A percentile compares a stretch with the other conserved stretches of the same genome.
Conservation (phyloP, 2,888 invertebrate species). For the Synanthedon tipuliformis region DNA sequence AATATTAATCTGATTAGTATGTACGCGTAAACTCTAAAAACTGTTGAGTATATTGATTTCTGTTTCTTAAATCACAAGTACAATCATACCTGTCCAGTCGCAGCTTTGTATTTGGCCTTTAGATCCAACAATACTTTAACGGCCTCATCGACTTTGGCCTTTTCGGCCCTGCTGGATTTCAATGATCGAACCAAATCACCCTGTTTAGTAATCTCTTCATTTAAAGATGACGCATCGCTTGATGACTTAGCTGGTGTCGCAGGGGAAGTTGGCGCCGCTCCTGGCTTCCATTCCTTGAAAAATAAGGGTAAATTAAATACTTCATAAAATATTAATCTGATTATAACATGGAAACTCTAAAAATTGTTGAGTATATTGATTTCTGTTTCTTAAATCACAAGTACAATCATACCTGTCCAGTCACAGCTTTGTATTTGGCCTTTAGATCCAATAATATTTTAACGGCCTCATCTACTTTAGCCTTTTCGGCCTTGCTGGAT, state of each 20-base stretch:
- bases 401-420: constrained; percentile 25
- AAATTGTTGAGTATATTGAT: too few relatives aligned
- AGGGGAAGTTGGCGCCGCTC: constrained; percentile 11
- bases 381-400: not conserved
- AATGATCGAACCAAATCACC: constrained; percentile 77
- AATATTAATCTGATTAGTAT: too few relatives aligned
- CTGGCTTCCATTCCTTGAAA: constrained; percentile 28
- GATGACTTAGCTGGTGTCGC: constrained; percentile 2
- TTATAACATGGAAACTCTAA: constrained; percentile 7
- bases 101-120: constrained; percentile 79
- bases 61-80: not conserved
- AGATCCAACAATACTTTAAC: constrained; percentile 73
- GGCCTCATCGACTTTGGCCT: constrained; percentile 40
- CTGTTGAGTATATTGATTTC: too few relatives aligned
- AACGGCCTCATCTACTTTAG: constrained; percentile 34
- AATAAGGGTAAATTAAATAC: not conserved
- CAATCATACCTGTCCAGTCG: constrained; percentile 32
- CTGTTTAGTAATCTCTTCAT: constrained; percentile 63
- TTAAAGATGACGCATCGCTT: constrained; percentile 13
- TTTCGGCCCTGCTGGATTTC: constrained; percentile 72
- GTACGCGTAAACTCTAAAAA: too few relatives aligned
- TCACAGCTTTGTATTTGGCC: constrained; percentile 73
- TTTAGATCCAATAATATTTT: constrained; percentile 76
- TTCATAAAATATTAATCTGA: not conserved
- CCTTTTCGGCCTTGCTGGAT: constrained; percentile 73